These are phyloP conservation scores for Drosophila watanabei DNA, from an alignment of 1,140 invertebrate species.

Conservation along the genomic window DNA sequence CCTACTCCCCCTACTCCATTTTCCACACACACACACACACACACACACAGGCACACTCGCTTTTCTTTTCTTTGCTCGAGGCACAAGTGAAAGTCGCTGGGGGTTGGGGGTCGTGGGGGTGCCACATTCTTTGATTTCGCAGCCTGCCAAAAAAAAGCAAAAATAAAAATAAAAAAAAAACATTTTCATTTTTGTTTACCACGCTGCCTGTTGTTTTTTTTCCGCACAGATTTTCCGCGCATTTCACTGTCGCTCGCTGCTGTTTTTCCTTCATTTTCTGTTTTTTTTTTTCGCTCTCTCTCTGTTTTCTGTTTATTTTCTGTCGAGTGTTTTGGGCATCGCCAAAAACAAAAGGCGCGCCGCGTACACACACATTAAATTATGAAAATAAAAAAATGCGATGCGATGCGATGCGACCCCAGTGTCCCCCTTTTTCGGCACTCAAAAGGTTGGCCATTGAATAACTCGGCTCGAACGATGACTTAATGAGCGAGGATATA, in stretches of 20 bases:
- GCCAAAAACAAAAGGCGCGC: conserved; percentile 73
- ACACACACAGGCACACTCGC: background rate
- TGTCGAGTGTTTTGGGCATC: conserved; percentile 76
- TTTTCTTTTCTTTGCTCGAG: conserved; percentile 52
- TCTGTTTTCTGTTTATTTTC: conserved; percentile 25
- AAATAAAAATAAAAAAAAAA: conserved; percentile 11
- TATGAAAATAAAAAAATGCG: conserved; percentile 77
- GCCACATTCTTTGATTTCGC: conserved; percentile 60
- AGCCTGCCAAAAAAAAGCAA: conserved; percentile 25
- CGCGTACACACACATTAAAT: conserved; percentile 70
- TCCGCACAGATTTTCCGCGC: conserved; percentile 72
- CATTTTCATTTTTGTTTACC: conserved; percentile 45
- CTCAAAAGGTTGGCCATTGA: conserved; percentile 81
- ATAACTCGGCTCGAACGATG: conserved; percentile 76
- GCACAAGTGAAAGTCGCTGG: conserved; percentile 70
- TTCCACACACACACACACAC: background rate
- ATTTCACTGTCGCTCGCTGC: conserved; percentile 59
- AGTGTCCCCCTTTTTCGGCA: conserved; percentile 38
- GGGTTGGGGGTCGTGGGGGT: background rate
- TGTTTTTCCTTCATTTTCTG: conserved; percentile 13
- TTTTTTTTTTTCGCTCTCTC: conserved; percentile 4
- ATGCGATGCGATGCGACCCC: conserved; percentile 19
- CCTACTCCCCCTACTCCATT: conserved; percentile 13
- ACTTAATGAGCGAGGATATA: conserved; percentile 77
- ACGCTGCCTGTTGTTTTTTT: conserved; percentile 39